phyloP scores from a whole-genome alignment of 2,888 invertebrate genomes.

The Melikaiella ostensackeni region DNA sequence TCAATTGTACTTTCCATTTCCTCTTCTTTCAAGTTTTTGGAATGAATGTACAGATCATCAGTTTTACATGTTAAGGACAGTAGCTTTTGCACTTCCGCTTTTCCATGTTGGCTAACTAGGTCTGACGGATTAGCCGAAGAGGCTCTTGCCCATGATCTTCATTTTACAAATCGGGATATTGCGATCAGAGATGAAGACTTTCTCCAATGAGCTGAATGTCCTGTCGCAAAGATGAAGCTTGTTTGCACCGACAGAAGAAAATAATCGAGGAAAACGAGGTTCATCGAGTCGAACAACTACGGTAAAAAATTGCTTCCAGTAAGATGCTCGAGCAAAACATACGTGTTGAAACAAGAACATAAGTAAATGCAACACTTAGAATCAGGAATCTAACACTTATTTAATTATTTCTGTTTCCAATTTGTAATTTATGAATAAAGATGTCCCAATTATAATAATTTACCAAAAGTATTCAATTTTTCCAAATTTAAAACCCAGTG shows the following conservation, averaged over 20 bases:
- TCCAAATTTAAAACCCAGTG: too few species aligned
- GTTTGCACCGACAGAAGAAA: conserved; percentile 52
- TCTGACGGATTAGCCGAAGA: conserved; percentile 52
- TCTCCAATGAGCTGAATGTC: conserved; percentile 52
- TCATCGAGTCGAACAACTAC: conserved; percentile 54
- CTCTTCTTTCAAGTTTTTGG: too few species aligned
- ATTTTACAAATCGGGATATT: conserved; percentile 47
- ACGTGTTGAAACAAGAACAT: background rate
- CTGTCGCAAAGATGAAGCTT: conserved; percentile 51
- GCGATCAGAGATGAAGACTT: conserved; percentile 54
- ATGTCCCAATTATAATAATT: background rate
- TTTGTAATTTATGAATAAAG: background rate
- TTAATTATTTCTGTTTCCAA: background rate
- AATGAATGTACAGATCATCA: background rate
- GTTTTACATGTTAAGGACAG: background rate
- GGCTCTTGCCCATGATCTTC: conserved; percentile 42
- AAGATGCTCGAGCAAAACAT: conserved; percentile 26
- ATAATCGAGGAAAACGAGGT: conserved; percentile 53
- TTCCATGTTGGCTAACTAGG: conserved; percentile 43
- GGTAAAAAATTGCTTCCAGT: conserved; percentile 27
- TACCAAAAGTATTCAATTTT: background rate
- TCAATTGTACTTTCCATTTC: too few species aligned
- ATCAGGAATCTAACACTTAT: background rate
- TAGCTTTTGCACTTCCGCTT: conserved; percentile 29
- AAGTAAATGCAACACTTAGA: background rate